Base-by-base conservation (phyloP, 92 coral and sea anemone genomes). In the Galaxea fascicularis region DNA sequence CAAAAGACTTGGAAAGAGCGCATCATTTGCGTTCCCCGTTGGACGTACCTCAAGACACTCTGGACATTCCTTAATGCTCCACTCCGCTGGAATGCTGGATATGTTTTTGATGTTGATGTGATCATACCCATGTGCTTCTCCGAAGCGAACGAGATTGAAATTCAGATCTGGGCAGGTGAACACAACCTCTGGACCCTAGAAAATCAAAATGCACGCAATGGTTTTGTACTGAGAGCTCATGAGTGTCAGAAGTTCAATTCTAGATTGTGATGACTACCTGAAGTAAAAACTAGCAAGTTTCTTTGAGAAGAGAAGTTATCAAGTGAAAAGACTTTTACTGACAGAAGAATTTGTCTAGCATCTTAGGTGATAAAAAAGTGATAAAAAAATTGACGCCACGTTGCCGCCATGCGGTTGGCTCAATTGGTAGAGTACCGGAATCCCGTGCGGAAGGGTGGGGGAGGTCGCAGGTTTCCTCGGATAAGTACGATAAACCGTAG, bases 141-240 rank as follows among this genome's bases (percentile, higher is more conserved):
- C 90, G 30, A 91, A 90, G 30, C 94, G 87, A 51, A 97, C 97
- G 28, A 97, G 88, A 20, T 94, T 91, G 58, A 97, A 95, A 62
- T 94, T 90, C 77, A 91, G 71, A 74, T 91, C 95, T 59, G 92
- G 89, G 31, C 88, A 74, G 8, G 91, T 95, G 60, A 97, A 88
- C 13, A 82, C 74, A 16, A 97, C 97, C 85, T 91, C 94, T 6
- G 99, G 98, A 18, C 99, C 99, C 99, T 97, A 67, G 18, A 77
- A n/a, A 22, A 51, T 8, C 21, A 29, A 64, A 24, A 28, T 0
- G 29, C 0, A 17, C 8, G 13, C 20, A 49, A 76, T 18, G 8
- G 11, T 6, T 20, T 29, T 17, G 1, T n/a, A 7, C 62, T 4
- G 62, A 56, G 8, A 56, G 22, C 21, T 20, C 6, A 4, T 24